These are phyloP conservation scores for Trissoscelio sp. DNA, from an alignment of 2,888 invertebrate species.

Conservation along the genomic window DNA sequence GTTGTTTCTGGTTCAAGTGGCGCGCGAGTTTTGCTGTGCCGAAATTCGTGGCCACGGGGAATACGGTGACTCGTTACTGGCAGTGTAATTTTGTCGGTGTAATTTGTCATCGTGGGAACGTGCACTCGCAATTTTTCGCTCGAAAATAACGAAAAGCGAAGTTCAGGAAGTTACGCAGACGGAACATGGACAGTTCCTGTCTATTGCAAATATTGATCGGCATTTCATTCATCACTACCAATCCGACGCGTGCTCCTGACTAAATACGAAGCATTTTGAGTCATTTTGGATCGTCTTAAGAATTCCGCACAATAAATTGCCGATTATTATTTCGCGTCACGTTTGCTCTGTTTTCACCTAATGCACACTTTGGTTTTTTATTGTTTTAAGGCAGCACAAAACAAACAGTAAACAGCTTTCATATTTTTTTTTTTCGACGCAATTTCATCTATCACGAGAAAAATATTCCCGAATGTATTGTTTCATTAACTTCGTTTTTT, in stretches of 20 bases:
- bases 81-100: conserved; percentile 55
- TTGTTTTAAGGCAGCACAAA: background rate
- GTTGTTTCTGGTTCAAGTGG: conserved; percentile 31
- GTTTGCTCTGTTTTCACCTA: background rate
- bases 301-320: background rate
- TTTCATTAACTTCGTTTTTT: background rate
- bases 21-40: no score
- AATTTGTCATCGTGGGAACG: conserved; percentile 55
- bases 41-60: conserved; percentile 17
- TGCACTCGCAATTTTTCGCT: conserved; percentile 36
- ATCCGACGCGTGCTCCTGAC: conserved; percentile 1
- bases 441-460: conserved; percentile 8
- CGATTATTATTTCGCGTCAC: conserved; percentile 1
- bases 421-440: background rate
- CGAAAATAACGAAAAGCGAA: conserved; percentile 26
- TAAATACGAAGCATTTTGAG: background rate
- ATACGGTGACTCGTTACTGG: conserved; percentile 45
- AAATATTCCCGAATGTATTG: conserved; percentile 23
- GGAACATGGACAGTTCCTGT: background rate
- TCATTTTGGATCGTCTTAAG: conserved; percentile 7
- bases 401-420: no score
- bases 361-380: background rate
- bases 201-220: conserved; percentile 40
- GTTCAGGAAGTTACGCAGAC: conserved; percentile 27
- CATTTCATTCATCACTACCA: conserved; percentile 45